A percentile compares a stretch with the other conserved stretches of the same genome.
These are phyloP conservation scores for Drosophila bipectinata DNA, from an alignment of 1,140 invertebrate species.

Conservation along the genomic window DNA sequence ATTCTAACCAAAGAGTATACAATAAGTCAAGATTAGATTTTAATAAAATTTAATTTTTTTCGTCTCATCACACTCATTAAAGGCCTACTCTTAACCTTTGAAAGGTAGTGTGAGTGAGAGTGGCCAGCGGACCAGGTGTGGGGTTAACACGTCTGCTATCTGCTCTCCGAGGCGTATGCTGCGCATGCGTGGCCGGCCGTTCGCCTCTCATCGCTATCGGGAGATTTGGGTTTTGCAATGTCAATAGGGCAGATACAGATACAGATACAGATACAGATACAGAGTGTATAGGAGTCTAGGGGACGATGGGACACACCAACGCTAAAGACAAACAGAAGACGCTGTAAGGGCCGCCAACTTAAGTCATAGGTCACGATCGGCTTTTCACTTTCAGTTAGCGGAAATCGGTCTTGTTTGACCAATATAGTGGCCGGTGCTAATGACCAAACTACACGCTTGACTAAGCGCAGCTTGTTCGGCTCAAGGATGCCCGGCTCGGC, in stretches of 20 bases:
- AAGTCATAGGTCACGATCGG: slow-evolving; percentile 57
- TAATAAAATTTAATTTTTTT: background rate
- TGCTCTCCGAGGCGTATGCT: slow-evolving; percentile 29
- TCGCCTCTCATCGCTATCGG: slow-evolving; percentile 28
- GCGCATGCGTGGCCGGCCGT: slow-evolving; percentile 32
- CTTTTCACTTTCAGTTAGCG: slow-evolving; percentile 36
- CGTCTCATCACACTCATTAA: background rate
- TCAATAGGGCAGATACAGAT: slow-evolving; percentile 53
- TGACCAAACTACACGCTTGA: slow-evolving; percentile 55
- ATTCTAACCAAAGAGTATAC: no score
- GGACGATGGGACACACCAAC: slow-evolving; percentile 55
- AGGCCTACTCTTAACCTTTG: background rate
- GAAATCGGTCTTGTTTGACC: slow-evolving; percentile 49
- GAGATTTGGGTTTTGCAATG: slow-evolving; percentile 70
- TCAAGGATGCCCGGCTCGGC: slow-evolving; percentile 58
- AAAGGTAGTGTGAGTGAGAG: background rate
- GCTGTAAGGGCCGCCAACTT: slow-evolving; percentile 39
- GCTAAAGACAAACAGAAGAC: slow-evolving; percentile 28
- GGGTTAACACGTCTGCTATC: slow-evolving; percentile 25
- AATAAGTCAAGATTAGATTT: background rate
- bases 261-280: background rate
- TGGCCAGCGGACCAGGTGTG: background rate
- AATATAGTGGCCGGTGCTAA: slow-evolving; percentile 57
- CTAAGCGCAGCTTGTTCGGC: slow-evolving; percentile 31
- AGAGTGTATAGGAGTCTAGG: background rate